Base-by-base conservation (phyloP, 2,888 invertebrate genomes). In the Atrina japonica region DNA sequence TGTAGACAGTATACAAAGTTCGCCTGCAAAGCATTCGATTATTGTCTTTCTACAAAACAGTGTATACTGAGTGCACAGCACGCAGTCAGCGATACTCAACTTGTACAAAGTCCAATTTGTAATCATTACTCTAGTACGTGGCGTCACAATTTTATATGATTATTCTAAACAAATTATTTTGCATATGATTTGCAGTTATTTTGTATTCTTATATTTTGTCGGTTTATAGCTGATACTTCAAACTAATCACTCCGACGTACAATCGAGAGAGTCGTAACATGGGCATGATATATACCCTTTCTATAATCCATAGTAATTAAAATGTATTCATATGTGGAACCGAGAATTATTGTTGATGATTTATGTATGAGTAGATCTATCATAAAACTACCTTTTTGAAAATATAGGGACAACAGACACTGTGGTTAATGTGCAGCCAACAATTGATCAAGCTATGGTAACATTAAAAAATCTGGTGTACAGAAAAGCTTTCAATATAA, bases 1-100 rank as follows among this genome's bases (percentile, higher is more conserved):
- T 86, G 86, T 65, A 66, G 81, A 6, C 70, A 71, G 6, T 69
- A 76, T 23, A n/a, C 60, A 18, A 74, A 59, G 3, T 77, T 83
- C 59, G 43, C 47, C 21, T 86, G 86, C 64, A 75, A 80, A 50
- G 81, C 84, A 45, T 85, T 86, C 68, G 81, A 84, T 66, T 82
- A 78, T 70, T 86, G 86, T 47, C 52, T 73, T 0, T 41, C 73
- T 1, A 68, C 73, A 5, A 47, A 55, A 16, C 65, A 67, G 23
- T 84, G 84, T 29, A 76, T 75, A n/a, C 75, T 84, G 3, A 83
- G 82, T 50, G 66, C 67, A 27, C 69, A 53, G 23, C 82, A 80
- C 55, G 70, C 66, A 1, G 73, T 70, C 21, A 79, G 77, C 47
- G 76, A 77, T 16, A 52, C 68, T 9, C 45, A 53, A 9, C 64